Conservation (phyloP, 1,140 invertebrate species). For the Metopolophium dirhodum region DNA sequence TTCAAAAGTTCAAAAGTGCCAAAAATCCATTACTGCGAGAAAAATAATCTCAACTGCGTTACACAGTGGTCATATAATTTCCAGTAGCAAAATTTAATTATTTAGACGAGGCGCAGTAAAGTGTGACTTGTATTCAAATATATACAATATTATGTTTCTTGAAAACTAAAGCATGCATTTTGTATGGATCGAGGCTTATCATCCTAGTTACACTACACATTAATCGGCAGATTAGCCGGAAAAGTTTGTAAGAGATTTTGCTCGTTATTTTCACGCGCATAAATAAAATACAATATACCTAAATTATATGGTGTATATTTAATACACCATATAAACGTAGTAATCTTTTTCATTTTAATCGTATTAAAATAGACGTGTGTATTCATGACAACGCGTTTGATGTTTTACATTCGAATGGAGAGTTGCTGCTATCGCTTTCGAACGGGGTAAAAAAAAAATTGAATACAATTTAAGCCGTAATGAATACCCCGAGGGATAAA, state of each 20-base stretch:
- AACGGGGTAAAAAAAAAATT: not conserved
- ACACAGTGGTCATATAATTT: not conserved
- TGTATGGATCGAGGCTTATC: not conserved
- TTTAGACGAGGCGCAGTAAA: not conserved
- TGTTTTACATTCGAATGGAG: not conserved
- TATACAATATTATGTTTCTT: too few species aligned
- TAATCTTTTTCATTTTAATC: not conserved
- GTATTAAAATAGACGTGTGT: not conserved
- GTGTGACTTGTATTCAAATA: not conserved
- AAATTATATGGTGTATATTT: not conserved
- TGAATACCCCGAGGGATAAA: not conserved
- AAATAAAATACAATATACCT: not conserved
- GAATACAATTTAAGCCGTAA: not conserved
- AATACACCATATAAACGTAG: constrained; percentile 9
- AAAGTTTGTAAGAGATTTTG: not conserved
- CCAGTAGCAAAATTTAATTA: not conserved
- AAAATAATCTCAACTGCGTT: too few species aligned
- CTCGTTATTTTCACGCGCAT: not conserved
- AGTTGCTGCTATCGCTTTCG: not conserved
- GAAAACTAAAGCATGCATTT: not conserved
- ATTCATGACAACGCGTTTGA: not conserved
- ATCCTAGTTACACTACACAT: not conserved
- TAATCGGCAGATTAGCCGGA: not conserved
- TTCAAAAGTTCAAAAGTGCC: not conserved
- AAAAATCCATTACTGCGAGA: not conserved